phyloP scores from a whole-genome alignment of 2,113 vertebrate genomes.

The Cebidichthys violaceus region DNA sequence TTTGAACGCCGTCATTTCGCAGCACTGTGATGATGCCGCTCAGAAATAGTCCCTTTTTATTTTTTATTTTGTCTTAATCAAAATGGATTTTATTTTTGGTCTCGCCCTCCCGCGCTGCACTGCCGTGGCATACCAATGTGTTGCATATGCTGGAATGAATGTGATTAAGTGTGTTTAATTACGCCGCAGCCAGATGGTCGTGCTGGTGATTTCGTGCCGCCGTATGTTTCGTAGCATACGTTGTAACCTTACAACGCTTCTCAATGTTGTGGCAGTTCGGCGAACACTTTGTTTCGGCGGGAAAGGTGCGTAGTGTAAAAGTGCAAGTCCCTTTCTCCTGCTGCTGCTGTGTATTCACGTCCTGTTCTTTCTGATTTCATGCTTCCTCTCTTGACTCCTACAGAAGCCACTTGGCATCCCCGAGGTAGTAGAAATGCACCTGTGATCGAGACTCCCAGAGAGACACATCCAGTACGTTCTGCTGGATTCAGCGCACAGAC shows the following conservation, averaged over 20 bases:
- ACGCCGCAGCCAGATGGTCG: slow-evolving; percentile 65
- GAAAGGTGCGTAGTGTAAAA: too few relatives aligned
- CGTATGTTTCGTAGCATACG: slow-evolving; percentile 52
- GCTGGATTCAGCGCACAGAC: background rate
- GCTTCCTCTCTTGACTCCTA: background rate
- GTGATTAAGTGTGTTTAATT: slow-evolving; percentile 73
- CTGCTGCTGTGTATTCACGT: background rate
- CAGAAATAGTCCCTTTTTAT: slow-evolving; percentile 41
- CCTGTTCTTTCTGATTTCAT: background rate
- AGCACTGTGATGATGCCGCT: slow-evolving; percentile 29
- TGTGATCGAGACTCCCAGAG: slow-evolving; percentile 10
- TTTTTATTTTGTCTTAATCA: slow-evolving; percentile 59
- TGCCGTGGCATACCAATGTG: slow-evolving; percentile 22
- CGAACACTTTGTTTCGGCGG: background rate
- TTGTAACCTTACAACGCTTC: slow-evolving; percentile 41
- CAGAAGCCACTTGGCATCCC: slow-evolving; percentile 2
- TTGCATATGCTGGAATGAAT: slow-evolving; percentile 53
- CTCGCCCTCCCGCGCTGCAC: slow-evolving; percentile 11
- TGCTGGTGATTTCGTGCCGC: slow-evolving; percentile 47
- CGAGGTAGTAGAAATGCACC: background rate
- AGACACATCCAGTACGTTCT: slow-evolving; percentile 3
- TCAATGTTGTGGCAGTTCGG: background rate
- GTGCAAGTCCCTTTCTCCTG: background rate
- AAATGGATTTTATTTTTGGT: slow-evolving; percentile 46
- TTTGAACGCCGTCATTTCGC: slow-evolving; percentile 24